Conservation (phyloP, 2,888 invertebrate genomes). For the Leptinotarsa tumamoca region DNA sequence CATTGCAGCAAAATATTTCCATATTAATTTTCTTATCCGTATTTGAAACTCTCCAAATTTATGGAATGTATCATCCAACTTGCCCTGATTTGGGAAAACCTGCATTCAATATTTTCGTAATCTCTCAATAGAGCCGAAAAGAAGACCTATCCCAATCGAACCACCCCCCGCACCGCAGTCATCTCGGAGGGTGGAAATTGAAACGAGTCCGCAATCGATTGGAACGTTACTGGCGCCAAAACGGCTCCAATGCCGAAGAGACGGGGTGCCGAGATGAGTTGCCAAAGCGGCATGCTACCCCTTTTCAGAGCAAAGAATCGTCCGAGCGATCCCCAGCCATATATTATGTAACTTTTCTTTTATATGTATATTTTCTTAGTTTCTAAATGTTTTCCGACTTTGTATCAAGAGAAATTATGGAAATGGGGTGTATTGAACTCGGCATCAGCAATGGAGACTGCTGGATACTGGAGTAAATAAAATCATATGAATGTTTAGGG, state of each 20-base stretch:
- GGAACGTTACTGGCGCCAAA: conserved; percentile 43
- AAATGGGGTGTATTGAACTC: conserved; percentile 26
- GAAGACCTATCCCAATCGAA: conserved; percentile 12
- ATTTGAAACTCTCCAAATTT: no score
- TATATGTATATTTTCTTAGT: conserved; percentile 35
- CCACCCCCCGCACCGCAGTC: neutral
- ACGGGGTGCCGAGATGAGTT: conserved; percentile 31
- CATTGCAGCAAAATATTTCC: no score
- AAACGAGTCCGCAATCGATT: conserved; percentile 44
- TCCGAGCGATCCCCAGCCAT: conserved; percentile 17
- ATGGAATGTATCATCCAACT: neutral
- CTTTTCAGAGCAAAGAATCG: conserved; percentile 27
- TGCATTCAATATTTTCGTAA: neutral
- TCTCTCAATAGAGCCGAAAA: neutral
- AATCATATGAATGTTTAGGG: neutral
- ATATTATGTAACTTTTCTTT: conserved; percentile 34
- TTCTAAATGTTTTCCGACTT: conserved; percentile 40
- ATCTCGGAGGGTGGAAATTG: conserved; percentile 20
- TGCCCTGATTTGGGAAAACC: neutral
- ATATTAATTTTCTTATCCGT: no score
- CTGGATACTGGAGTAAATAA: neutral
- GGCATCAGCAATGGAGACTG: neutral
- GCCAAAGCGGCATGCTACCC: conserved; percentile 24
- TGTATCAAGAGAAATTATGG: conserved; percentile 33
- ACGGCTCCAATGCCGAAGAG: conserved; percentile 38